phyloP scores from a whole-genome alignment of 1,140 invertebrate species.

The Fopius arisanus region DNA sequence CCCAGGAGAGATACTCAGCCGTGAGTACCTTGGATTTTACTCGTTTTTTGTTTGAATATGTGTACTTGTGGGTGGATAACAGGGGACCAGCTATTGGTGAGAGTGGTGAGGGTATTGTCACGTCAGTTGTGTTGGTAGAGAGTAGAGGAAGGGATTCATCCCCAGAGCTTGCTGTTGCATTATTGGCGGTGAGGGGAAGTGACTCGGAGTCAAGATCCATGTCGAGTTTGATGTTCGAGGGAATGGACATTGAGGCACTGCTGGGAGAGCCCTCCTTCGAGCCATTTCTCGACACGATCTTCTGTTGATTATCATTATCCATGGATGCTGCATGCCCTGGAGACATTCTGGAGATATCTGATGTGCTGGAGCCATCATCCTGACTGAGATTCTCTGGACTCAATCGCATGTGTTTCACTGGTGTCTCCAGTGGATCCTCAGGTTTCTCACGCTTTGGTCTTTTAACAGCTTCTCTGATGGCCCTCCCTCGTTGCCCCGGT shows the following conservation, averaged over 20 bases:
- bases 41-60: slow-evolving; percentile 60
- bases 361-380: slow-evolving; percentile 56
- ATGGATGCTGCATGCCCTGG: slow-evolving; percentile 48
- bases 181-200: slow-evolving; percentile 47
- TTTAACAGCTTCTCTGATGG: slow-evolving; percentile 45
- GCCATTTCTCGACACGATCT: slow-evolving; percentile 48
- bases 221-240: slow-evolving; percentile 54
- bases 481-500: slow-evolving; percentile 45
- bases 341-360: slow-evolving; percentile 54
- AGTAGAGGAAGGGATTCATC: slow-evolving; percentile 56
- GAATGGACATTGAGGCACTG: slow-evolving; percentile 46
- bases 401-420: slow-evolving; percentile 50
- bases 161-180: slow-evolving; percentile 50
- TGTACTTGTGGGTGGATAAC: slow-evolving; percentile 59
- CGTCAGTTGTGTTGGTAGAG: slow-evolving; percentile 51
- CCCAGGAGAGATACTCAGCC: slow-evolving; percentile 53
- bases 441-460: slow-evolving; percentile 45
- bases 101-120: slow-evolving; percentile 58
- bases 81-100: slow-evolving; percentile 60
- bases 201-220: slow-evolving; percentile 55
- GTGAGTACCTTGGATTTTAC: slow-evolving; percentile 43
- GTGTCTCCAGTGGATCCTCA: slow-evolving; percentile 39
- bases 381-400: slow-evolving; percentile 56
- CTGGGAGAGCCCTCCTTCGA: slow-evolving; percentile 58
- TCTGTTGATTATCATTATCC: slow-evolving; percentile 38